Base-by-base conservation (phyloP, 2,797 vertebrate species). In the Okamejei kenojei region DNA sequence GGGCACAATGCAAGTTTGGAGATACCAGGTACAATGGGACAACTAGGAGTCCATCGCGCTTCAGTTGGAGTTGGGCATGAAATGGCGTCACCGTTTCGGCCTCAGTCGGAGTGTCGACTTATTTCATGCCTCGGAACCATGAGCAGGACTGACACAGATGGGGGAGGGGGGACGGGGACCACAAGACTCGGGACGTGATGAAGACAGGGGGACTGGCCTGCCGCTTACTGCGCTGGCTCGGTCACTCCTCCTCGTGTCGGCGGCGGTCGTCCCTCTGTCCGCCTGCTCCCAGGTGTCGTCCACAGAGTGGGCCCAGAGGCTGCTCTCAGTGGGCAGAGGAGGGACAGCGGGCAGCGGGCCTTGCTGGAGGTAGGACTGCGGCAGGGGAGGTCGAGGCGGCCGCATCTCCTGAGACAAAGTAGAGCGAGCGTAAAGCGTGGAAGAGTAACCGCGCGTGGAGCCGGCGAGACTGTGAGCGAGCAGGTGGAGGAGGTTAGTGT, bases 301-400 rank as follows among this genome's bases (percentile, higher is more conserved):
- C 71, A 54, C 45, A 54, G 90, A 92, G 58, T 74, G 76, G 96
- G 96, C 93, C 93, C 96, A 96, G 95, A 96, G 96, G 94, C 95
- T 96, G 95, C 96, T 96, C 94, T 97, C 97, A 26, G 94, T 95
- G 93, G 96, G 97, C 93, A 96, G 96, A 93, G 97, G 98, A 95
- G 97, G 97, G 93, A 97, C 96, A 91, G 96, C 95, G 93, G 96
- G 96, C 96, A 97, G 97, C 94, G 97, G 95, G 93, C 98, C 98
- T 97, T 99, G 95, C 95, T 97, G 98, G n/a, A 97, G 96, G 96
- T 99, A 99, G 94, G 98, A 98, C 96, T 98, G 98, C 94, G 98
- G 98, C 94, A 99, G 98, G 94, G 98, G 98, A 94, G 98, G 98
- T 95, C 98, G 97, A 92, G 98, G 98, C 73, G 98, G 98, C 94